Conservation (phyloP, 2,113 vertebrate genomes). For the Puntigrus tetrazona region DNA sequence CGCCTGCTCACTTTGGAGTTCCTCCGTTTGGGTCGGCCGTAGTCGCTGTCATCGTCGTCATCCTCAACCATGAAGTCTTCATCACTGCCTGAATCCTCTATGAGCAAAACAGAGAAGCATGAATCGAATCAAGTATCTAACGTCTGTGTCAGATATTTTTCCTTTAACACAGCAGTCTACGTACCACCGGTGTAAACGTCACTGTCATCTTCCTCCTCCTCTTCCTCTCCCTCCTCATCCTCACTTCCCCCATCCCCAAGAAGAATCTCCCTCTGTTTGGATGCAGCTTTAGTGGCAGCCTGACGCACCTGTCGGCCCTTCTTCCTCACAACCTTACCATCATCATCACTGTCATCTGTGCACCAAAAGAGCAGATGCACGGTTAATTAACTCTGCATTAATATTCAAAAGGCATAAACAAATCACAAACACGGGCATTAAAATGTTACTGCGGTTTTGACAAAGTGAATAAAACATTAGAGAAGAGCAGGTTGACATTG, state of each 20-base stretch:
- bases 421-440: background rate
- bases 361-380: background rate
- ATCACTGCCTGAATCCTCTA: constrained; percentile 93
- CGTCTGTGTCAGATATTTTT: background rate
- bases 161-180: too few relatives aligned
- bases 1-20: constrained; percentile 91
- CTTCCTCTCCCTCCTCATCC: constrained; percentile 91
- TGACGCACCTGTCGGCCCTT: constrained; percentile 93
- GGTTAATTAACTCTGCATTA: background rate
- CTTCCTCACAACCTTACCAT: constrained; percentile 92
- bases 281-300: constrained; percentile 96
- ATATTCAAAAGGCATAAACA: background rate
- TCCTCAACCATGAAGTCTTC: constrained; percentile 98
- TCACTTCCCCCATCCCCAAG: constrained; percentile 94
- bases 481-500: background rate
- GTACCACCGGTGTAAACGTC: constrained; percentile 59
- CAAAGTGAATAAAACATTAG: background rate
- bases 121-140: background rate
- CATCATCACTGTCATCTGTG: constrained; percentile 94
- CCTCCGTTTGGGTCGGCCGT: constrained; percentile 95
- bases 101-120: background rate
- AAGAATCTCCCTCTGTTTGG: constrained; percentile 97
- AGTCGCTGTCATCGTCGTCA: constrained; percentile 94
- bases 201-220: constrained; percentile 74
- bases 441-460: background rate